These are phyloP conservation scores for Tanypteryx hageni DNA, from an alignment of 2,888 invertebrate genomes.

Conservation along the genomic window DNA sequence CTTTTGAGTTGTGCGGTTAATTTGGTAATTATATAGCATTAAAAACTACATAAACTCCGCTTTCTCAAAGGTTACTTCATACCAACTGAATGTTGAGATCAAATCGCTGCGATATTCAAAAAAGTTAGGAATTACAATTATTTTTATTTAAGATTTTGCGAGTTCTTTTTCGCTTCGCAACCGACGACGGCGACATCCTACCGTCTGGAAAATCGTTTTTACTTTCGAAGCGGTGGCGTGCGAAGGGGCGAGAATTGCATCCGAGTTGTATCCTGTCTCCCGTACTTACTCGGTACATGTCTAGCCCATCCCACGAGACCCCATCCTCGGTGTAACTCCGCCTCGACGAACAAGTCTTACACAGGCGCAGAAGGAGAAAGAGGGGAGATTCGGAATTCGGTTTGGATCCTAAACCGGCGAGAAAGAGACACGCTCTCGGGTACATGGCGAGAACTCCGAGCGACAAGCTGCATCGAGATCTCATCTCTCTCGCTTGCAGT, in stretches of 20 bases:
- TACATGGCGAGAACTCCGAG: background rate
- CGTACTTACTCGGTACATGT: constrained; percentile 32
- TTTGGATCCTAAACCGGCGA: background rate
- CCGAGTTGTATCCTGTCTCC: constrained; percentile 16
- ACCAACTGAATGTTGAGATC: no score
- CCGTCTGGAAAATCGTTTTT: background rate
- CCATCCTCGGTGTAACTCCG: constrained; percentile 6
- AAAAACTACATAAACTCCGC: no score
- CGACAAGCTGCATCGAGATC: background rate
- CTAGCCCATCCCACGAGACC: background rate
- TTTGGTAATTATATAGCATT: no score
- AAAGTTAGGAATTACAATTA: no score
- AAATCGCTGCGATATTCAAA: no score
- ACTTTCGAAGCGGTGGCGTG: background rate
- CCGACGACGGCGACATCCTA: background rate
- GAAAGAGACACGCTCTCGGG: background rate
- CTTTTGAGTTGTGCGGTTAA: no score
- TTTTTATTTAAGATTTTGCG: no score
- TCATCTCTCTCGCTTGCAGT: no score
- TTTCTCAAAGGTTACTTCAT: no score
- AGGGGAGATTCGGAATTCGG: background rate
- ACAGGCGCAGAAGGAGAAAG: background rate
- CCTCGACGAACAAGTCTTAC: constrained; percentile 16
- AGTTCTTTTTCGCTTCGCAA: no score
- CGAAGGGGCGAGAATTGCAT: background rate